phyloP scores from a whole-genome alignment of 2,888 invertebrate genomes.

The Unio delphinus region DNA sequence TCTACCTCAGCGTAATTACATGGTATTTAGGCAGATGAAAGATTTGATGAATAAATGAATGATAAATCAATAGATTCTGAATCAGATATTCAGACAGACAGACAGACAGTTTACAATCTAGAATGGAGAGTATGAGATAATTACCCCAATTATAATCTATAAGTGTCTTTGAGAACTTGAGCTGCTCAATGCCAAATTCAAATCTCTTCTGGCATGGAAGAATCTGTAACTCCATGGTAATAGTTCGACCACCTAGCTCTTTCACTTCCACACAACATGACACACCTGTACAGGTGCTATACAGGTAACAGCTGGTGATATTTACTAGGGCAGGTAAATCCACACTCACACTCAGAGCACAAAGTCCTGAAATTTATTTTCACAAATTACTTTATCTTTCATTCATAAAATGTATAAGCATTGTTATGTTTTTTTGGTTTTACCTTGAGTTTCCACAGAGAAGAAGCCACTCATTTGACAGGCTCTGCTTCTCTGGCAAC shows the following conservation, averaged over 20 bases:
- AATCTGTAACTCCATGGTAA: conserved; percentile 14
- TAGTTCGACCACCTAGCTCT: conserved; percentile 18
- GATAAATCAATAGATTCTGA: too few relatives aligned
- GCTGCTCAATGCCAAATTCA: conserved; percentile 15
- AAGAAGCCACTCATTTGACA: too few relatives aligned
- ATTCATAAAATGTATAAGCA: too few relatives aligned
- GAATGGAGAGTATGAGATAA: neutral
- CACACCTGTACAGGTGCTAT: conserved; percentile 37
- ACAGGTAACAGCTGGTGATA: conserved; percentile 20
- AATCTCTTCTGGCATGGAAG: conserved; percentile 17
- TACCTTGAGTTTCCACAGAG: too few relatives aligned
- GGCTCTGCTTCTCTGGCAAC: too few relatives aligned
- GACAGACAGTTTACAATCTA: too few relatives aligned
- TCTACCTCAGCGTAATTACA: too few relatives aligned
- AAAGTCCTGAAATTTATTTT: neutral
- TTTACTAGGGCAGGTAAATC: conserved; percentile 14
- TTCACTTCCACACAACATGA: conserved; percentile 45
- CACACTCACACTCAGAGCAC: conserved; percentile 13
- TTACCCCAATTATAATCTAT: conserved; percentile 20
- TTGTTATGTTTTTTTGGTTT: too few relatives aligned
- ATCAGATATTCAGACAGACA: too few relatives aligned
- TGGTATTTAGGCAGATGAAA: too few relatives aligned
- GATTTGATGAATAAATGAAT: too few relatives aligned
- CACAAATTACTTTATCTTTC: neutral
- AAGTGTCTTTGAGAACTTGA: conserved; percentile 12